A percentile compares a stretch with the other conserved stretches of the same genome.
These are phyloP conservation scores for Cataglyphis rosenhaueri DNA, from an alignment of 2,888 invertebrate genomes.

Conservation along the genomic window DNA sequence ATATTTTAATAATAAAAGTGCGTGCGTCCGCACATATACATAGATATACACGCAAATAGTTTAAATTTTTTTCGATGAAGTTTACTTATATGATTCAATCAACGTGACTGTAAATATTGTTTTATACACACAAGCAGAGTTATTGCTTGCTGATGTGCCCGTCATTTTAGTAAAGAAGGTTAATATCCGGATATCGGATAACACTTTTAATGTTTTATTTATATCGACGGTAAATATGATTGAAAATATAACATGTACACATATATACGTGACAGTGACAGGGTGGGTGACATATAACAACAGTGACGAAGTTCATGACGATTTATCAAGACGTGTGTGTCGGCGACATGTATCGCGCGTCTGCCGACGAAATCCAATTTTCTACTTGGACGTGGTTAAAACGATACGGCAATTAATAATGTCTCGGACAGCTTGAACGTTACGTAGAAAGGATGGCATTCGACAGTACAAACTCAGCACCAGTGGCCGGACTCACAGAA, in stretches of 20 bases:
- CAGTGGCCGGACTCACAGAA: constrained; percentile 26
- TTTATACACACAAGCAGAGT: background rate
- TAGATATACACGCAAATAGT: background rate
- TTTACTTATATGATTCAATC: background rate
- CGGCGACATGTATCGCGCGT: constrained; percentile 36
- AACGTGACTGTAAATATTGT: background rate
- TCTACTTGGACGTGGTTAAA: constrained; percentile 53
- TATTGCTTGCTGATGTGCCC: background rate
- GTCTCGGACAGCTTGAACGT: constrained; percentile 47
- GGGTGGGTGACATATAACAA: constrained; percentile 28
- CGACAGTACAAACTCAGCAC: constrained; percentile 44
- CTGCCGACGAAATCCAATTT: constrained; percentile 48
- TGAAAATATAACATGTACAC: constrained; percentile 48
- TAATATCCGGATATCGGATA: background rate
- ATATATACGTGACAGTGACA: background rate
- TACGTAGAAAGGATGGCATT: constrained; percentile 31
- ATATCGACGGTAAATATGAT: constrained; percentile 4
- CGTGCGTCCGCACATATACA: background rate
- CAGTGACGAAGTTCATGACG: constrained; percentile 37
- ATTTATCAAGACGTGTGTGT: constrained; percentile 53
- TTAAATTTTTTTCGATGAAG: background rate
- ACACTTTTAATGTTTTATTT: background rate
- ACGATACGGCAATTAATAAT: constrained; percentile 54
- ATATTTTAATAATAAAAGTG: background rate
- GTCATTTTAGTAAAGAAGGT: background rate